Evolutionary conservation across 2,113 vertebrate genomes (phyloP), one percentile per base, ranked within the genome.

Genomic region (Pipa parva): DNA sequence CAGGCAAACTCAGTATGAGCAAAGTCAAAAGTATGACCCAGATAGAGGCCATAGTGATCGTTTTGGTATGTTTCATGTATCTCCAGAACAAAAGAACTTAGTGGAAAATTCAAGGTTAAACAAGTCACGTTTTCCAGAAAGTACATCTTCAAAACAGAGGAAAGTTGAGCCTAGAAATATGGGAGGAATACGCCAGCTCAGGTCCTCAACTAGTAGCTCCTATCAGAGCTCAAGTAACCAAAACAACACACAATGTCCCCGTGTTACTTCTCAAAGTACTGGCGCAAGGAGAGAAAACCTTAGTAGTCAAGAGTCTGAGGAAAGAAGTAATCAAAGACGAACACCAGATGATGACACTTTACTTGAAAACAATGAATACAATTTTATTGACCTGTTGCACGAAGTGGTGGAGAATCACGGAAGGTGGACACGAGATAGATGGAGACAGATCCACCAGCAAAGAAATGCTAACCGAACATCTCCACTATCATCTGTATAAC

Each of bases 331-430:
- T 1, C 52, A 10, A 2, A 29, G 71, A 17, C 22, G 64, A 2
- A 85, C 84, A 1, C 81, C 82, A 0, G 76, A 74, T 2, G 85
- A 85, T 3, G 72, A 83, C 1, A 79, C 26, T 70, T 74, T 83
- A 37, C 76, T 85, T 5, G 46, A 71, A 62, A 76, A 77, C 6
- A 83, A 79, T 9, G 66, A 86, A 22, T 81, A 80, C 27, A 77
- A 72, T 51, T 83, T 81, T 59, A 77, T 82, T 68, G 83, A 87
- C 71, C 84, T 91, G 69, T 75, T 92, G 59, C 86, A 90, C 2
- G 89, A 92, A 55, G 88, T 90, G 3, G 83, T 80, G 24, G 83
- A 89, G 75, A 91, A 89, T 75, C 79, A 81, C 7, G 89, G 89
- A 3, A 82, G 90, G 21, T 87, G 89, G 84, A 92, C 89, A 17